Base-by-base conservation (phyloP, 2,888 invertebrate species). In the Melanotus villosus region DNA sequence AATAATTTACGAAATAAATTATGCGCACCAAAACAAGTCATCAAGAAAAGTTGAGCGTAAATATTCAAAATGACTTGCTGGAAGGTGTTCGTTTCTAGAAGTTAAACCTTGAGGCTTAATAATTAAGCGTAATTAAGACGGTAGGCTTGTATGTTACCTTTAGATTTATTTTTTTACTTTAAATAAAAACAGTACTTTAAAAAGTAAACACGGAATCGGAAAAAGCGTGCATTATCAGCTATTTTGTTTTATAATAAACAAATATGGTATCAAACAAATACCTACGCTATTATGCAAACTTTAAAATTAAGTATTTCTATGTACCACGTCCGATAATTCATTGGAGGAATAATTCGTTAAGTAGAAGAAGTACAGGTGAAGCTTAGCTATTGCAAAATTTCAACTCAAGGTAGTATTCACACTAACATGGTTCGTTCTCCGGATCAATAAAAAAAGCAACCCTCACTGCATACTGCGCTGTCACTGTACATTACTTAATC, bases 401-500 rank as follows among this genome's bases (percentile, higher is more conserved):
- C 26, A 26, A 26, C 4, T 38, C 2, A 38, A 32, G 10, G 2
- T 14, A 5, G 12, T 14, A 9, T n/a, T 12, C 36, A 38, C 12
- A 38, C 36, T 38, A 38, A 41, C 41, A 18, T 16, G 18, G 2
- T 16, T 14, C 18, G 41, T 41, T 18, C 41, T 14, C 9, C 14
- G 47, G 47, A 47, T 47, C 47, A 23, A 47, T 47, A 12, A 47
- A 47, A 23, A 47, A 23, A 43, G 3, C 47, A 23, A 47, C 47
- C 47, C 47, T 26, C 23, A 5, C n/a, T 47, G 47, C 47, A 47
- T 26, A 26, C 21, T 47, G 47, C 47, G 23, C 47, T 26, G 47
- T 47, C 47, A 47, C 26, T 47, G 12, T 47, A 19, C 47, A 47
- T 47, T 47, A 47, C 23, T 47, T 47, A 47, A 47, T 47, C 47